A percentile compares a stretch with the other conserved stretches of the same genome.
These are phyloP conservation scores for Habroteleia sp. DNA, from an alignment of 2,888 invertebrate genomes.

Conservation along the genomic window DNA sequence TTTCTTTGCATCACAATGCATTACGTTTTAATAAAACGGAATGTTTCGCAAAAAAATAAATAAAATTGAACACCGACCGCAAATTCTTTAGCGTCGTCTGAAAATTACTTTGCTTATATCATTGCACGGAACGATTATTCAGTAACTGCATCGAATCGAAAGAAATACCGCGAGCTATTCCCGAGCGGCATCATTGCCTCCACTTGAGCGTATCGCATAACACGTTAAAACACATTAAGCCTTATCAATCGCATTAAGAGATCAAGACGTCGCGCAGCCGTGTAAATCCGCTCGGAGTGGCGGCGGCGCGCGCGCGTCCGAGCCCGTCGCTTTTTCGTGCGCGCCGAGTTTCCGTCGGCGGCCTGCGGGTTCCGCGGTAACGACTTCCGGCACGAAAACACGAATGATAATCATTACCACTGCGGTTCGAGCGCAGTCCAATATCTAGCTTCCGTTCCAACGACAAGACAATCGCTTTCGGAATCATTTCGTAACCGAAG, in stretches of 20 bases:
- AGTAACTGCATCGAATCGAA: neutral
- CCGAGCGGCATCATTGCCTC: conserved; percentile 13
- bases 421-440: conserved; percentile 31
- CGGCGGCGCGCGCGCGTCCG: conserved; percentile 2
- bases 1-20: no score
- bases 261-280: conserved; percentile 21
- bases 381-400: conserved; percentile 52
- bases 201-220: conserved; percentile 38
- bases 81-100: neutral
- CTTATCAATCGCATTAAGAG: conserved; percentile 49
- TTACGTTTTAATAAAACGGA: no score
- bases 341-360: conserved; percentile 33
- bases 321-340: conserved; percentile 8
- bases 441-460: conserved; percentile 39
- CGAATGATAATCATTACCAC: conserved; percentile 53
- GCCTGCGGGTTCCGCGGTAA: conserved; percentile 29
- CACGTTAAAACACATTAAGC: conserved; percentile 34
- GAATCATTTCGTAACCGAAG: conserved; percentile 28
- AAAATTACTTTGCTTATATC: neutral
- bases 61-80: no score
- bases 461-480: conserved; percentile 45
- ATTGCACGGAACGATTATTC: conserved; percentile 1
- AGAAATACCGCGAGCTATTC: conserved; percentile 2
- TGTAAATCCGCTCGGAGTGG: conserved; percentile 2
- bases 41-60: no score